These are phyloP conservation scores for Ia io DNA, from an alignment of 2,113 vertebrate species.

Conservation along the genomic window DNA sequence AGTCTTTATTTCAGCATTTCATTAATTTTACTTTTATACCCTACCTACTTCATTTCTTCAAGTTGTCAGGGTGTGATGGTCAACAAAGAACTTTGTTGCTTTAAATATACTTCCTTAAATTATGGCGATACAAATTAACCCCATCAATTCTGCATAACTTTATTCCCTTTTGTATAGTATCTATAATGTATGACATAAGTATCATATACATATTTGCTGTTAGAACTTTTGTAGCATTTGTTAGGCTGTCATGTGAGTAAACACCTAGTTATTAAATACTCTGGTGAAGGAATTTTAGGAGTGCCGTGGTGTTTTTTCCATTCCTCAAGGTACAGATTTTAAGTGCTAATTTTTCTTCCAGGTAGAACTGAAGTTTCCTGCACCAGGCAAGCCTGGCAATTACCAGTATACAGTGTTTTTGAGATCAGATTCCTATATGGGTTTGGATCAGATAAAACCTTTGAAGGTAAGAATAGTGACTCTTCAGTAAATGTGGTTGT, in stretches of 20 bases:
- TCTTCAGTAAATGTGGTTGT: neutral
- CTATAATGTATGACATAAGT: neutral
- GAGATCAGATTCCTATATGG: slow-evolving; percentile 96
- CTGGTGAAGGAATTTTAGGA: neutral
- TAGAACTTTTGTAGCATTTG: neutral
- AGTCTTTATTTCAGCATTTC: neutral
- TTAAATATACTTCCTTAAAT: slow-evolving; percentile 10
- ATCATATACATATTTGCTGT: neutral
- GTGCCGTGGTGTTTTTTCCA: neutral
- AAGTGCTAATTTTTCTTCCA: slow-evolving; percentile 80
- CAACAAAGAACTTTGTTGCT: neutral
- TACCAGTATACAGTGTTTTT: slow-evolving; percentile 98
- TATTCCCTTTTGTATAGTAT: neutral
- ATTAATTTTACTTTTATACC: neutral
- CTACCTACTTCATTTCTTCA: neutral
- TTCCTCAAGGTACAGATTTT: neutral
- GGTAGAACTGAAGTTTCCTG: slow-evolving; percentile 99
- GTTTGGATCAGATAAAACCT: slow-evolving; percentile 96
- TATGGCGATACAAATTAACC: neutral
- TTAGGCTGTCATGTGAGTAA: neutral
- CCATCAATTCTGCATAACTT: neutral
- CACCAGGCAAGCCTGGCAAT: slow-evolving; percentile 97
- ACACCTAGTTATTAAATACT: neutral
- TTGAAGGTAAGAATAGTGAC: slow-evolving; percentile 89
- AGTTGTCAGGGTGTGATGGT: neutral